Base-by-base conservation (phyloP, 2,888 invertebrate species). In the Synanthedon vespiformis region DNA sequence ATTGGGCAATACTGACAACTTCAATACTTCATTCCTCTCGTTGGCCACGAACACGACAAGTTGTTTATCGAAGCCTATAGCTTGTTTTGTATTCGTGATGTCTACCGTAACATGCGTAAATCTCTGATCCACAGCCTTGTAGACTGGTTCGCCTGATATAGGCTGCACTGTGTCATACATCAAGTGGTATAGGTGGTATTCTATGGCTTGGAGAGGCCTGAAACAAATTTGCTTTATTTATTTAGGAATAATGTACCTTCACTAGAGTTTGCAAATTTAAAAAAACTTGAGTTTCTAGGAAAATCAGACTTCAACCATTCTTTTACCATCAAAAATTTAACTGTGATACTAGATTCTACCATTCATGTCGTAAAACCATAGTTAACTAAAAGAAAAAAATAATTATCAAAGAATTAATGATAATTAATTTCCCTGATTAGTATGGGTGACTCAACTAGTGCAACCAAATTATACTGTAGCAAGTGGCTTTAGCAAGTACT, bases 161-260 rank as follows among this genome's bases (percentile, higher is more conserved):
- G 96, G 92, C 63, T 95, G 94, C 0, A 97, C 92, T 0, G 96
- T 92, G 52, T 91, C 89, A 70, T 97, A 94, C 96, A 97, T 96
- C 53, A 97, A 80, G 65, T 96, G 95, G 74, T 95, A 97, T 57
- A 92, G 89, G 12, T 92, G 91, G 55, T 91, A 91, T 64, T 92
- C 92, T 52, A 92, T 77, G 49, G 90, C 74, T 63, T 89, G 86
- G 53, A 86, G 88, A 0, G 74, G 61, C 55, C 86, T 87, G 64
- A 48, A 62, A 61, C 22, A 49, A 41, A 55, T 53, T 51, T 16
- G 40, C 18, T 34, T 34, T 34, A 2, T 18, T 6, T 34, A 34
- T 34, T 10, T 34, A 34, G 16, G 16, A 16, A 16, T 16, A 16
- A 16, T 16, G 2, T 16, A 16, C 16, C 16, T 16, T 16, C 16